A percentile compares a stretch with the other conserved stretches of the same genome.
phyloP scores from a whole-genome alignment of 2,113 vertebrate genomes.

The Muntiacus muntjak region DNA sequence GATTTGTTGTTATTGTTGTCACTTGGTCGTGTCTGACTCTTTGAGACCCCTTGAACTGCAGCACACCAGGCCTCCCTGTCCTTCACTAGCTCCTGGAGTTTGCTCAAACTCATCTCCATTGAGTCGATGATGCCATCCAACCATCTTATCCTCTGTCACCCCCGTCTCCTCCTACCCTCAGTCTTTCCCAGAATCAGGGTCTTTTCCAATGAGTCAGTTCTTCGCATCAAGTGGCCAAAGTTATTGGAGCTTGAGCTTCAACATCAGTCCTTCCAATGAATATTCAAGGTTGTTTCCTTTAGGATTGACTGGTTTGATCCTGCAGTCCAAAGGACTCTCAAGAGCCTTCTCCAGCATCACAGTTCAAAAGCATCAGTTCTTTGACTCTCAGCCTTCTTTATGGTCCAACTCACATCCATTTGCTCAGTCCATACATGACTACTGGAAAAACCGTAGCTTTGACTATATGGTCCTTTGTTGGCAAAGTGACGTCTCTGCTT shows the following conservation, averaged over 20 bases:
- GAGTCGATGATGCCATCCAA: neutral
- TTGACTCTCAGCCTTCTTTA: neutral
- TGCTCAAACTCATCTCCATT: neutral
- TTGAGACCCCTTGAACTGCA: accelerated
- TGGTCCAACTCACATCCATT: neutral
- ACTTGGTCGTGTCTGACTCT: neutral
- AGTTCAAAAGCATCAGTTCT: neutral
- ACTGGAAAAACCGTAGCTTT: neutral
- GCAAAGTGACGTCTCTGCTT: neutral
- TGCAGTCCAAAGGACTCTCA: neutral
- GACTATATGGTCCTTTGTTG: neutral
- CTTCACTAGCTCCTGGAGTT: neutral
- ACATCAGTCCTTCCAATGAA: neutral
- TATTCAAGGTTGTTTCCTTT: neutral
- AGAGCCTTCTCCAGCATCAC: neutral
- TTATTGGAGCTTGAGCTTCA: neutral
- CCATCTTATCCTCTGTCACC: neutral
- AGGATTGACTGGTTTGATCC: neutral
- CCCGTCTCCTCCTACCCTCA: neutral
- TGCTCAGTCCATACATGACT: neutral
- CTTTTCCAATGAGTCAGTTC: neutral
- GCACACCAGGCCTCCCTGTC: neutral
- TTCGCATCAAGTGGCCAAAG: neutral
- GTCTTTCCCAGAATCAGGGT: neutral
- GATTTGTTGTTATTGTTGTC: neutral